Percentiles rank a stretch among this genome's conserved stretches.
Evolutionary conservation across 2,113 vertebrate species (phyloP).

Genomic region (Lampris incognitus): DNA sequence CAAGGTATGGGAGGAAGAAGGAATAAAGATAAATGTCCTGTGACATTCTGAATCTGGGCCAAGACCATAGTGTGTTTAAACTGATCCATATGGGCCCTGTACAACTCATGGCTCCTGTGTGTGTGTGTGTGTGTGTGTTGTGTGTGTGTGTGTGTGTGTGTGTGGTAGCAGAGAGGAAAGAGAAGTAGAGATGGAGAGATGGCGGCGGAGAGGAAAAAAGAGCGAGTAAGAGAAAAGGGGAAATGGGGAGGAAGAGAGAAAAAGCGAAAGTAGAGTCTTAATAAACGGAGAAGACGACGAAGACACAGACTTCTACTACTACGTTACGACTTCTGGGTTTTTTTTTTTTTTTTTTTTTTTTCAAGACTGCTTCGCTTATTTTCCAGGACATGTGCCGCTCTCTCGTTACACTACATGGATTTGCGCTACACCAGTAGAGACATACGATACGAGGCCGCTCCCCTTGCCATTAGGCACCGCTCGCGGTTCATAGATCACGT

Average conservation of each 20-base stretch:
- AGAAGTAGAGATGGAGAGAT: not conserved
- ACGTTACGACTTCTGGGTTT: not conserved
- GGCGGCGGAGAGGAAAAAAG: constrained; percentile 12
- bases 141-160: too few species aligned
- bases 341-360: too few species aligned
- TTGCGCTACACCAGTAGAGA: constrained; percentile 5
- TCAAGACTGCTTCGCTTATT: too few species aligned
- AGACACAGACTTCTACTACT: not conserved
- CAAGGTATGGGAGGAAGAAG: constrained; percentile 73
- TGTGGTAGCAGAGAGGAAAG: too few species aligned
- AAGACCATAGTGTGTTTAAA: constrained; percentile 76
- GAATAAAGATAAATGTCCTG: constrained; percentile 85
- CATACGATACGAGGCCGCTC: constrained; percentile 42
- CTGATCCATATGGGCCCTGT: constrained; percentile 77
- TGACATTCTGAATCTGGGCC: constrained; percentile 81
- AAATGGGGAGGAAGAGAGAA: not conserved
- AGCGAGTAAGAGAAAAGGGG: constrained; percentile 4
- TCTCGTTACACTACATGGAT: constrained; percentile 8
- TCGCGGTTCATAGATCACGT: constrained; percentile 50
- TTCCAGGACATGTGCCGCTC: too few species aligned
- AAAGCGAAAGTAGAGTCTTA: too few species aligned
- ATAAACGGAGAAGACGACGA: not conserved
- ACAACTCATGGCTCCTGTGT: too few species aligned
- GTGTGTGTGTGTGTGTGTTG: too few species aligned
- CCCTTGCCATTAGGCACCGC: constrained; percentile 23